Conservation (phyloP, 2,888 invertebrate genomes). For the Drosophila imparisetae region DNA sequence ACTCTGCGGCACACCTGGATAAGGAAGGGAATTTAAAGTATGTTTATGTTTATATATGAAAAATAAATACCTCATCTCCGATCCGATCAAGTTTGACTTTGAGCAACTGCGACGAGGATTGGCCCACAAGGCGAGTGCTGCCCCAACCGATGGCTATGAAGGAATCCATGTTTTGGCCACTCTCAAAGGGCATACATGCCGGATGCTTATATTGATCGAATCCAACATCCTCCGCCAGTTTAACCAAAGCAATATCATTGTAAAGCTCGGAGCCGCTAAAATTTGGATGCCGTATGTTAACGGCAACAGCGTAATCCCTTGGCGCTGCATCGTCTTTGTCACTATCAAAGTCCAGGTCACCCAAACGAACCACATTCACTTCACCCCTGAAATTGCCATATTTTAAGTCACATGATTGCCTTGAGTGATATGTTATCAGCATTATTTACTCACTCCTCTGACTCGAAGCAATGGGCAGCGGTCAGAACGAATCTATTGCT, state of each 20-base stretch:
- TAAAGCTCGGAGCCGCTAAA: constrained; percentile 76
- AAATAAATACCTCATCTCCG: constrained; percentile 45
- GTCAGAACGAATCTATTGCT: constrained; percentile 64
- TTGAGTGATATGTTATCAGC: not conserved
- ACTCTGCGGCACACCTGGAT: constrained; percentile 53
- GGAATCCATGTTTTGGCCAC: constrained; percentile 37
- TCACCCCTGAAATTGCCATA: constrained; percentile 59
- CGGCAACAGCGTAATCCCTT: constrained; percentile 71
- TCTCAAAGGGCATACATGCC: constrained; percentile 84
- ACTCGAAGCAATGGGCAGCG: constrained; percentile 70
- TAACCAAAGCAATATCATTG: constrained; percentile 86
- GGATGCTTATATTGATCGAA: constrained; percentile 85
- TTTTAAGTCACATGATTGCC: not conserved
- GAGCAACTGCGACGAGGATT: constrained; percentile 83
- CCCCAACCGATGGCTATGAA: constrained; percentile 86
- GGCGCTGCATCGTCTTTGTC: constrained; percentile 74
- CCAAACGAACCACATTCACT: constrained; percentile 75
- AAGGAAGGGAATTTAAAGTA: not conserved
- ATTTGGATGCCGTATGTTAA: constrained; percentile 78
- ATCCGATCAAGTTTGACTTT: constrained; percentile 86
- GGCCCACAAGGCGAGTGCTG: constrained; percentile 76
- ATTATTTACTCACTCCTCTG: constrained; percentile 53
- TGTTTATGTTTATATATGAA: not conserved
- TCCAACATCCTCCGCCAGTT: constrained; percentile 81
- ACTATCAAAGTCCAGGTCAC: constrained; percentile 77